Evolutionary conservation across 2,113 vertebrate genomes (phyloP), one percentile per base, ranked within the genome.

Genomic region (Prietella phreatophila): DNA sequence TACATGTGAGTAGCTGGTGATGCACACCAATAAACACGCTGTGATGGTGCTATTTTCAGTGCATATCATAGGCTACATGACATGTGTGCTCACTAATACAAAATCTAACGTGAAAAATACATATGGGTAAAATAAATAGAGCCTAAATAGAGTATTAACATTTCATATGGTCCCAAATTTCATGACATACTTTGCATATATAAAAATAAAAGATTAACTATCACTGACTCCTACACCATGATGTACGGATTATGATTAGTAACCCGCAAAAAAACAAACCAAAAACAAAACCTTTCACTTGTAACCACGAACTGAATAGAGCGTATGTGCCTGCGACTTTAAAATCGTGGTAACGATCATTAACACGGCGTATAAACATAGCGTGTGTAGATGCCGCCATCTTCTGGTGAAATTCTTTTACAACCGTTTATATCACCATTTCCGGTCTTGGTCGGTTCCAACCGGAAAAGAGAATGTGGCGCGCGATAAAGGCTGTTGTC

Each of bases 381-480:
- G 9, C 33, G 1, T 27, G 33, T 78, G 56, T 11, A 30, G 11
- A 13, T 19, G 27, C 6, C 61, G 82, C 82, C 82, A 84, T 84
- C 82, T 67, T 30, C 19, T 50, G 82, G 61, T 20, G 61, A 1
- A 3, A 0, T 53, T 84, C 5, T 42, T 42, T 82, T 9, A 19
- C 20, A 82, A 39, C 80, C 15, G 30, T 2, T 25, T 58, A 47
- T 5, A 1, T 67, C 61, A 30, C 27, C 7, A 84, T 84, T 84
- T 84, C 82, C 82, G 82, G 82, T 84, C n/a, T 84, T 30, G 42
- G 82, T 84, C 30, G 39, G 82, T 84, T 84, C 39, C 82, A 84
- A 84, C 82, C 82, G 82, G 82, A 84, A 84, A 67, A 84, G 82
- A 84, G 42, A 50, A 84, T 84, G 82, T 84, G 61, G 82, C 82